Base-by-base conservation (phyloP, 1,140 invertebrate species). In the Diploscapter pachys region DNA sequence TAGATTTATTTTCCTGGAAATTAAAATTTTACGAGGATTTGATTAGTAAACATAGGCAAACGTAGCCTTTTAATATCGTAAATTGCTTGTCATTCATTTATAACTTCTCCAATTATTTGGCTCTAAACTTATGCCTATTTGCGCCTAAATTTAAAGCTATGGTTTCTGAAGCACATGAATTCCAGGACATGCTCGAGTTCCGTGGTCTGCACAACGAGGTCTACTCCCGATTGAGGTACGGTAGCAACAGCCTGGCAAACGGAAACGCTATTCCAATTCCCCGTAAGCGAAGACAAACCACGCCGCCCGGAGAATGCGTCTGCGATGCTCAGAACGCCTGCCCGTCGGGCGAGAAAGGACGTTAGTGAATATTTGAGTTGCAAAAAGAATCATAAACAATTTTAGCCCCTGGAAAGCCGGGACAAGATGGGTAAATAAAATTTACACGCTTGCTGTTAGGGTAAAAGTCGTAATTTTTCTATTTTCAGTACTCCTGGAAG, bases 301-400 rank as follows among this genome's bases (percentile, higher is more conserved):
- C 73, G n/a, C 13, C 50, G 9, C 73, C 73, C 4, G 73, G 73
- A 62, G 73, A 66, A 11, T 74, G 73, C 13, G 73, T 74, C 13
- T 50, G 72, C 57, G 48, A 31, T 49, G 13, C 48, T 63, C 31
- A 13, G 67, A 63, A 63, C 2, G 50, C 5, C 5, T 49, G 31
- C 4, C 5, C 52, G 9, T 57, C 59, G 4, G 4, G 11, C 52
- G n/a, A 70, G 11, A 70, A 57, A 64, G 31, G 31, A 31, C 31
- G 31, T 31, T 31, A 31, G 31, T 31, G 31, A 70, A 62, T 31
- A 63, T 55, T 52, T 55, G 54, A 50, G 0, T 72, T 76, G 9
- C 75, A 77, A 71, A 77, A 8, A 74, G 76, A 55, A 76, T 70
- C 65, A 57, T 67, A 55, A 68, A 78, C 63, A 76, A 69, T 62